Evolutionary conservation across 2,113 vertebrate species (phyloP).

Genomic region (Telmatochromis brichardi): DNA sequence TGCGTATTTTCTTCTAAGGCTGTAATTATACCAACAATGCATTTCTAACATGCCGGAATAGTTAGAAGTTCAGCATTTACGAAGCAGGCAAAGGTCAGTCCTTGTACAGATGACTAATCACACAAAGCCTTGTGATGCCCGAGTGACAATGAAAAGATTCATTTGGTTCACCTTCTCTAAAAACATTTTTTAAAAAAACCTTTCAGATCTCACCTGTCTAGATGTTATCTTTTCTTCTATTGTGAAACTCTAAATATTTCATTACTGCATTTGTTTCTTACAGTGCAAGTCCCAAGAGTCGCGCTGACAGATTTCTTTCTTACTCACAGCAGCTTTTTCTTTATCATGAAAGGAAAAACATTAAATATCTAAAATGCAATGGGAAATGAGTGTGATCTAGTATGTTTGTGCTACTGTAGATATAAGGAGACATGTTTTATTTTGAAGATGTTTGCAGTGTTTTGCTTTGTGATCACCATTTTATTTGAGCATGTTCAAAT

Average conservation of each 20-base stretch:
- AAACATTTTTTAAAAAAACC: no score
- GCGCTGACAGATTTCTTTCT: accelerated
- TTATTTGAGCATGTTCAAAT: not conserved
- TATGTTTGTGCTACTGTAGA: not conserved
- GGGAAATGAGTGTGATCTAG: accelerated
- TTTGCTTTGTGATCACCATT: not conserved
- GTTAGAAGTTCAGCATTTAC: not conserved
- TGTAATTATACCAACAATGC: not conserved
- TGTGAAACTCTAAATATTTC: not conserved
- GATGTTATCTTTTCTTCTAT: not conserved
- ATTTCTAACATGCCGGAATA: not conserved
- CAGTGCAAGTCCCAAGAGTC: not conserved
- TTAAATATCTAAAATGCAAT: not conserved
- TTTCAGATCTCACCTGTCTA: not conserved
- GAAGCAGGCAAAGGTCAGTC: not conserved
- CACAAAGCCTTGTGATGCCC: not conserved
- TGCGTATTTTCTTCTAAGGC: not conserved
- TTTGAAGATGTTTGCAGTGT: accelerated
- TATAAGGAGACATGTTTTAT: not conserved
- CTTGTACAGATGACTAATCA: not conserved
- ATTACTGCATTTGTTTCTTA: not conserved
- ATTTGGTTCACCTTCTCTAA: not conserved
- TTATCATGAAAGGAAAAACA: not conserved
- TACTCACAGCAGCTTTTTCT: not conserved
- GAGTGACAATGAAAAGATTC: accelerated